Conservation (phyloP, 1,140 invertebrate genomes). For the Conus betulinus region DNA sequence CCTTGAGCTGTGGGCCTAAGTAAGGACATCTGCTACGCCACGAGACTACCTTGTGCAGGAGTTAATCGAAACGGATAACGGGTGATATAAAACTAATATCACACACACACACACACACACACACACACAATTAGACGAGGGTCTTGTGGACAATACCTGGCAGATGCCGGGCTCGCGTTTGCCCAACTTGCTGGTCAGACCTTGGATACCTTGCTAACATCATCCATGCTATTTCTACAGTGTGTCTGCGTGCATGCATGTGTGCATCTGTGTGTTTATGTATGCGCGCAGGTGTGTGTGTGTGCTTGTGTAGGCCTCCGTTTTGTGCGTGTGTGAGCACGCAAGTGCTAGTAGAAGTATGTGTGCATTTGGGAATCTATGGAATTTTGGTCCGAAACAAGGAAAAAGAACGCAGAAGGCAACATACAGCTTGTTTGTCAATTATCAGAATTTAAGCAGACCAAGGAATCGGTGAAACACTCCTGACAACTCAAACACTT, state of each 20-base stretch:
- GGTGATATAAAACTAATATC: not conserved
- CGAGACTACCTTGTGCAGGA: not conserved
- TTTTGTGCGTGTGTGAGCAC: not conserved
- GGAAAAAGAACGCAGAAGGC: not conserved
- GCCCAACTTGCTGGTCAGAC: no score
- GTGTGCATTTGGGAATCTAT: not conserved
- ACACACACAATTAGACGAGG: no score
- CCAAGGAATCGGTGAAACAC: no score
- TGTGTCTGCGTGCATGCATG: not conserved
- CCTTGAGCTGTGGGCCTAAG: no score
- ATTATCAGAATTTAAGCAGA: no score
- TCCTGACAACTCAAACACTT: no score
- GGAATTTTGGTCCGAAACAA: not conserved
- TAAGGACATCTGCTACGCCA: not conserved
- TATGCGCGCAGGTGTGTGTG: not conserved
- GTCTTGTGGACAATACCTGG: no score
- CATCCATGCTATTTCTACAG: not conserved
- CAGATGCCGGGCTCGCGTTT: not conserved
- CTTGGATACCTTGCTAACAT: not conserved
- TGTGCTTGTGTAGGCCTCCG: not conserved
- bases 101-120: not conserved
- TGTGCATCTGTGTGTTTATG: conserved; percentile 18
- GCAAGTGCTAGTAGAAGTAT: not conserved
- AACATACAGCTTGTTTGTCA: not conserved
- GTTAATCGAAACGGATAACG: not conserved